These are phyloP conservation scores for Tauraco hartlaubi DNA, from an alignment of 2,797 vertebrate species.

Conservation along the genomic window DNA sequence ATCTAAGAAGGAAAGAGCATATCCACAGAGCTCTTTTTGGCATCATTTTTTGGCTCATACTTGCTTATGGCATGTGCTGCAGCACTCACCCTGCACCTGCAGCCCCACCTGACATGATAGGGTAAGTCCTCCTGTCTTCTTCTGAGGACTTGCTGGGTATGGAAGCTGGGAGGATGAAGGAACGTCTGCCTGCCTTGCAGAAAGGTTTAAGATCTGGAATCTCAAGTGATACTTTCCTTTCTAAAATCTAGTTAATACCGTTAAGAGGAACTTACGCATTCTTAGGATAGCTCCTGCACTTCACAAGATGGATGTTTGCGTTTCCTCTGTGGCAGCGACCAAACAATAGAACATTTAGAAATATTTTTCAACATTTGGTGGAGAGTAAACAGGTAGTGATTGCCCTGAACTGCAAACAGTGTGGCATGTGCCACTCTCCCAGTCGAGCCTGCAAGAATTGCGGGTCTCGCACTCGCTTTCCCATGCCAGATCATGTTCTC, in stretches of 20 bases:
- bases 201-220: neutral
- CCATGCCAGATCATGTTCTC: neutral
- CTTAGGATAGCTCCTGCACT: neutral
- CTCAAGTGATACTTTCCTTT: neutral
- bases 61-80: neutral
- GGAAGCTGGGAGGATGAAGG: neutral
- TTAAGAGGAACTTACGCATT: neutral
- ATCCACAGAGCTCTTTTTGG: neutral
- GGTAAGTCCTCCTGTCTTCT: neutral
- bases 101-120: neutral
- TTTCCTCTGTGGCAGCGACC: neutral
- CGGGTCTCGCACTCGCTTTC: neutral
- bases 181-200: neutral
- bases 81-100: neutral
- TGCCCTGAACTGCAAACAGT: neutral
- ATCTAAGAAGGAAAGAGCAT: neutral
- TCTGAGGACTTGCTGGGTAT: fast-evolving
- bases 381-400: neutral
- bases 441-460: fast-evolving
- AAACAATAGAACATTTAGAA: neutral
- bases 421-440: fast-evolving
- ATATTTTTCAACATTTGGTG: neutral
- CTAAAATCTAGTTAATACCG: neutral
- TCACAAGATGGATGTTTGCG: neutral
- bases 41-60: neutral